These are phyloP conservation scores for Scrobipalpa atriplicella DNA, from an alignment of 2,888 invertebrate species.

Conservation along the genomic window DNA sequence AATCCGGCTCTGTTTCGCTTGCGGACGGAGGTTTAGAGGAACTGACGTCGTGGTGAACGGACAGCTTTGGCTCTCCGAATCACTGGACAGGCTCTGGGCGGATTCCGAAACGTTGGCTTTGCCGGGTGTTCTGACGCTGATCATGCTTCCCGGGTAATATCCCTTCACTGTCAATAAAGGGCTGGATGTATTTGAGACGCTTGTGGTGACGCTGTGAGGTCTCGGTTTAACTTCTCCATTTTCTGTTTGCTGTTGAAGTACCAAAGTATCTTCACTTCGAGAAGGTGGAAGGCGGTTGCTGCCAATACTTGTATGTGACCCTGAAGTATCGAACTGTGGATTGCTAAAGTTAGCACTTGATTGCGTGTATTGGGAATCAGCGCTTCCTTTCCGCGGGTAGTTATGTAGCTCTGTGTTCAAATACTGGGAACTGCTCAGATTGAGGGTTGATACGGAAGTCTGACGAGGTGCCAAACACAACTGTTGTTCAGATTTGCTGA, in stretches of 20 bases:
- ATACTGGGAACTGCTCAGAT: slow-evolving; percentile 81
- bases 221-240: slow-evolving; percentile 75
- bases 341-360: slow-evolving; percentile 75
- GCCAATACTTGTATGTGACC: slow-evolving; percentile 67
- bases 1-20: slow-evolving; percentile 65
- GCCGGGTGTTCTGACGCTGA: slow-evolving; percentile 82
- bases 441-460: slow-evolving; percentile 75
- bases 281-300: slow-evolving; percentile 87
- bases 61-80: slow-evolving; percentile 83
- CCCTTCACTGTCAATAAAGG: slow-evolving; percentile 85
- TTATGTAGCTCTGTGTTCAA: slow-evolving; percentile 73
- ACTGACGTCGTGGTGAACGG: slow-evolving; percentile 75
- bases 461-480: slow-evolving; percentile 81
- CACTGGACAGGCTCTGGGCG: slow-evolving; percentile 85
- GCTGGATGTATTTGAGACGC: slow-evolving; percentile 86
- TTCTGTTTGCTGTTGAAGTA: slow-evolving; percentile 68
- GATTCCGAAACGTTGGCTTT: slow-evolving; percentile 85
- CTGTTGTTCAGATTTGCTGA: slow-evolving; percentile 93
- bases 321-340: slow-evolving; percentile 66
- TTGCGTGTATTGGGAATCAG: slow-evolving; percentile 82
- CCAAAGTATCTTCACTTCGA: slow-evolving; percentile 90
- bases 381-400: slow-evolving; percentile 81
- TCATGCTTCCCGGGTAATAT: slow-evolving; percentile 84
- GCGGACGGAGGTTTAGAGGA: slow-evolving; percentile 81
- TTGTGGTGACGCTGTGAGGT: slow-evolving; percentile 83